These are phyloP conservation scores for Larimichthys crocea DNA, from an alignment of 2,113 vertebrate species.

Conservation along the genomic window DNA sequence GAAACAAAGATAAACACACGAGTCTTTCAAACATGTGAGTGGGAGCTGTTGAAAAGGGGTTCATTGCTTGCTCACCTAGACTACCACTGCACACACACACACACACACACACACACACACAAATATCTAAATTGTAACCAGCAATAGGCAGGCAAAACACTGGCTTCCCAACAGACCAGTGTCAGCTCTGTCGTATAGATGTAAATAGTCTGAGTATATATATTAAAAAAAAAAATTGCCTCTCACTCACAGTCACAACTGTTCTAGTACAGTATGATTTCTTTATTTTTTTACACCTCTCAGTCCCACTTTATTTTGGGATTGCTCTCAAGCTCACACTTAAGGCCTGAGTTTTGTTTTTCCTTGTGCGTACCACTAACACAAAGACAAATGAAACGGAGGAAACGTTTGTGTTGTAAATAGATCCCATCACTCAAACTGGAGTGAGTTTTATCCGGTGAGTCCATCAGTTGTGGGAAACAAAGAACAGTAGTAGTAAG, in stretches of 20 bases:
- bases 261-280: slow-evolving; percentile 71
- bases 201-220: slow-evolving; percentile 76
- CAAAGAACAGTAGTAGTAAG: slow-evolving; percentile 14
- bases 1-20: slow-evolving; percentile 20
- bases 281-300: slow-evolving; percentile 81
- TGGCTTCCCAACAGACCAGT: slow-evolving; percentile 62
- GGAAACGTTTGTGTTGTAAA: slow-evolving; percentile 56
- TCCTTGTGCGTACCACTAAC: slow-evolving; percentile 28
- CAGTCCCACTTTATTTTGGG: slow-evolving; percentile 66
- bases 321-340: slow-evolving; percentile 49
- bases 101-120: slow-evolving; percentile 37
- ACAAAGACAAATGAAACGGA: slow-evolving; percentile 31
- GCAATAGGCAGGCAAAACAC: slow-evolving; percentile 73
- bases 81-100: slow-evolving; percentile 12
- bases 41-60: slow-evolving; percentile 48
- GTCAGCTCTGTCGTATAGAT: slow-evolving; percentile 69
- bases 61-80: slow-evolving; percentile 57
- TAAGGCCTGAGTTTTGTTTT: slow-evolving; percentile 37
- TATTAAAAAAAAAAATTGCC: slow-evolving; percentile 47
- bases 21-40: slow-evolving; percentile 32
- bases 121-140: slow-evolving; percentile 82
- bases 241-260: slow-evolving; percentile 68
- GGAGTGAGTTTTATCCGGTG: background rate
- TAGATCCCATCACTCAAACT: slow-evolving; percentile 19
- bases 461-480: slow-evolving; percentile 9